These are phyloP conservation scores for Bujurquina vittata DNA, from an alignment of 2,113 vertebrate species.

Conservation along the genomic window DNA sequence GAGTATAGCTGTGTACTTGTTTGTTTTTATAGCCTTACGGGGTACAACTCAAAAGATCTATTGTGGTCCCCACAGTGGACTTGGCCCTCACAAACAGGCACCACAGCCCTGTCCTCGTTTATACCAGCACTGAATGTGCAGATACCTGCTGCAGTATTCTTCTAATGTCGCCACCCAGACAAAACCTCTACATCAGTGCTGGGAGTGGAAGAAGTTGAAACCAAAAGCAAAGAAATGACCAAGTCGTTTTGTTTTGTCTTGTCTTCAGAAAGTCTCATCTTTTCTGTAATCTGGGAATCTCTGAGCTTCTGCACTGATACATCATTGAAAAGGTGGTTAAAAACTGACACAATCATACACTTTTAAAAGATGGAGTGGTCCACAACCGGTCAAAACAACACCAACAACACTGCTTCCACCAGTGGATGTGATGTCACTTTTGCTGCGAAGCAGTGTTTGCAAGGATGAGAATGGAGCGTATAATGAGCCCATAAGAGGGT, in stretches of 20 bases:
- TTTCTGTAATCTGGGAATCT: neutral
- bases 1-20: neutral
- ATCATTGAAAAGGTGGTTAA: neutral
- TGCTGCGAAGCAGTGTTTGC: neutral
- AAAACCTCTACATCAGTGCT: neutral
- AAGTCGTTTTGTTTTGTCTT: neutral
- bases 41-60: neutral
- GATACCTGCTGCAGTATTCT: neutral
- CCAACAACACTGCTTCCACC: neutral
- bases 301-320: neutral
- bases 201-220: no score
- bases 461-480: rapidly evolving
- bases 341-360: neutral
- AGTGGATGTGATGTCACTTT: neutral
- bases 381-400: neutral
- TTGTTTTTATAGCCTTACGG: neutral
- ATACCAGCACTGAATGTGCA: neutral
- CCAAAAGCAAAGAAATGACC: no score
- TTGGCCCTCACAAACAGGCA: neutral
- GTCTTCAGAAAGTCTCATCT: neutral
- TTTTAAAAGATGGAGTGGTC: no score
- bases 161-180: neutral
- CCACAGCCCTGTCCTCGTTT: neutral
- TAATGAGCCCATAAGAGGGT: neutral
- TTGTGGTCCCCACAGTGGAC: neutral